Conservation (phyloP, 2,888 invertebrate genomes). For the Acleris literana region DNA sequence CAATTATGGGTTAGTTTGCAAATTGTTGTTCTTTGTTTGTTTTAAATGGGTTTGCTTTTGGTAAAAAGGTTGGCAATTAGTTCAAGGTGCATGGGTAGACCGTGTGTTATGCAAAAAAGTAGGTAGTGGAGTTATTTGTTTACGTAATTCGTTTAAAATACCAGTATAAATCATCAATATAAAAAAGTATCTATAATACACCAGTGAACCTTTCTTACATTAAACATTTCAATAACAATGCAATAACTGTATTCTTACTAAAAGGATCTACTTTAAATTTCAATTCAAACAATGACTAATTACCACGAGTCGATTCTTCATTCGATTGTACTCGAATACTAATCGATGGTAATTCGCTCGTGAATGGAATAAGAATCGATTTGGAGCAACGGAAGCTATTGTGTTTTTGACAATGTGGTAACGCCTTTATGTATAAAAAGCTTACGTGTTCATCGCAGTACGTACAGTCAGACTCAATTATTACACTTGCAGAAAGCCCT, state of each 20-base stretch:
- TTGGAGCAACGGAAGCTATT: constrained; percentile 52
- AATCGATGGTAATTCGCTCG: constrained; percentile 26
- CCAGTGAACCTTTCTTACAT: neutral
- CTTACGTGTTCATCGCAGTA: neutral
- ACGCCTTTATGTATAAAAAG: constrained; percentile 37
- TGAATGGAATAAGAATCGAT: constrained; percentile 49
- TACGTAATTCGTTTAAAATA: too few relatives aligned
- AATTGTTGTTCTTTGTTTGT: too few relatives aligned
- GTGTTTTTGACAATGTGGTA: constrained; percentile 42
- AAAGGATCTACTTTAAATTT: constrained; percentile 22
- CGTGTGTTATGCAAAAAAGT: too few relatives aligned
- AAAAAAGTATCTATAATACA: too few relatives aligned
- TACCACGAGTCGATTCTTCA: constrained; percentile 42
- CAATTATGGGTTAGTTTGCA: too few relatives aligned
- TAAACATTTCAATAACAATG: neutral
- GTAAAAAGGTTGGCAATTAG: too few relatives aligned
- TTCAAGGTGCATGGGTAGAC: too few relatives aligned
- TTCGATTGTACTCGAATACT: constrained; percentile 42
- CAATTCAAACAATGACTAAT: constrained; percentile 42
- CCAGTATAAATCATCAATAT: too few relatives aligned
- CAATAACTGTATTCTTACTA: constrained; percentile 8
- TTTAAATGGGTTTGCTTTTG: too few relatives aligned
- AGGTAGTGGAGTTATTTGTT: too few relatives aligned
- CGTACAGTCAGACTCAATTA: neutral
- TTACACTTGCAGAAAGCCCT: neutral